Base-by-base conservation (phyloP, 2,888 invertebrate genomes). In the Biston betularia region DNA sequence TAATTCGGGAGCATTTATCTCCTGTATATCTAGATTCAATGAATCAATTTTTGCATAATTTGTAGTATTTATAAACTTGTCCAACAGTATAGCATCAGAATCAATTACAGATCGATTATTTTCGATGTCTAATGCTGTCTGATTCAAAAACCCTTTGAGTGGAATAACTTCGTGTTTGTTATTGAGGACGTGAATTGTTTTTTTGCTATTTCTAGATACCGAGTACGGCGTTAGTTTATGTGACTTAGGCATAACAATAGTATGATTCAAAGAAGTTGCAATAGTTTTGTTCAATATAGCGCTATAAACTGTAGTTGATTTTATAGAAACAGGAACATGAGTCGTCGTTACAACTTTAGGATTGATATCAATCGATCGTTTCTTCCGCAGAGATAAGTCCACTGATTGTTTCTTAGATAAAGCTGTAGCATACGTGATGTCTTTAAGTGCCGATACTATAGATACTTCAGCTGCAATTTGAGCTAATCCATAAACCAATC, bases 401-500 rank as follows among this genome's bases (percentile, higher is more conserved):
- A 92, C 84, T 4, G 92, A 91, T 74, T 93, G 93, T 69, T 90
- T 93, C 71, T 90, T 93, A 40, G 92, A 92, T 50, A 93, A 75
- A 3, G 91, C 87, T 53, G 86, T 77, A 11, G 93, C 84, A 69
- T 92, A 93, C 8, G 93, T 93, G 7, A 88, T 89, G 71, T 93
- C 93, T 78, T 92, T 93, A 63, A 93, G 78, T 33, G 93, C 92
- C 34, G 93, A 89, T 4, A 93, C 88, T 67, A 93, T 93, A 0
- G 93, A 92, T 10, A 92, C 85, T 79, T 93, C 93, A 50, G 93
- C 92, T 50, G 93, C 89, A 69, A 93, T 92, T 84, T 92, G 93
- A n/a, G 90, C 88, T 72, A 93, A 79, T 7, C 93, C 93, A 71
- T 92, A 93, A 7, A 93, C 92, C 45, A 93, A 76, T 12, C 93